phyloP scores from a whole-genome alignment of 2,797 vertebrate genomes.

The Sphaeramia orbicularis region DNA sequence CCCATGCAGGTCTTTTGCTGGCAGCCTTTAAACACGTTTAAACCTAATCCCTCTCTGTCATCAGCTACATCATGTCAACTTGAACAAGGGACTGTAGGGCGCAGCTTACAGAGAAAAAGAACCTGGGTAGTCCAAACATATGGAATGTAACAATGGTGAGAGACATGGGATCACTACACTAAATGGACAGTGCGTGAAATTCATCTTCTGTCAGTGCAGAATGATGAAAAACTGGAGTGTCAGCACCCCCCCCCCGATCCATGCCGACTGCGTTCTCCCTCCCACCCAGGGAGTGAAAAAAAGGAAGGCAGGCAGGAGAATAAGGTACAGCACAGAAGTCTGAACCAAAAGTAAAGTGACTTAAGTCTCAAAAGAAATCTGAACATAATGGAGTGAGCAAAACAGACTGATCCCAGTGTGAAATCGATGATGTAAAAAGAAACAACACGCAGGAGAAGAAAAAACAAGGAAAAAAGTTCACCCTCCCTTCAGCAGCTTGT shows the following conservation, averaged over 20 bases:
- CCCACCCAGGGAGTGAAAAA: constrained; percentile 54
- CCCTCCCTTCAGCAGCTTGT: constrained; percentile 63
- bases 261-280: constrained; percentile 41
- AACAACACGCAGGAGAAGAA: constrained; percentile 16
- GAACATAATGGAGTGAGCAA: constrained; percentile 21
- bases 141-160: constrained; percentile 54
- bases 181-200: constrained; percentile 73
- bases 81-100: constrained; percentile 29
- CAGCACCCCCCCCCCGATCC: constrained; percentile 63
- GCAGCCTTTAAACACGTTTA: constrained; percentile 61
- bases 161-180: constrained; percentile 34
- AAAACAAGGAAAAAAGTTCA: constrained; percentile 14
- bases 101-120: constrained; percentile 33
- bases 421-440: constrained; percentile 52
- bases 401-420: constrained; percentile 25
- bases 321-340: not conserved
- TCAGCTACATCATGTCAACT: constrained; percentile 24
- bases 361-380: constrained; percentile 20
- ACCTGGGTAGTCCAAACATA: constrained; percentile 44
- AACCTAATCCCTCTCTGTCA: constrained; percentile 68
- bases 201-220: constrained; percentile 55
- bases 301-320: constrained; percentile 17
- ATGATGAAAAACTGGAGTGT: constrained; percentile 71
- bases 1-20: constrained; percentile 60
- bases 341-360: constrained; percentile 30